These are phyloP conservation scores for Adelphocoris suturalis DNA, from an alignment of 2,888 invertebrate species.

Conservation along the genomic window DNA sequence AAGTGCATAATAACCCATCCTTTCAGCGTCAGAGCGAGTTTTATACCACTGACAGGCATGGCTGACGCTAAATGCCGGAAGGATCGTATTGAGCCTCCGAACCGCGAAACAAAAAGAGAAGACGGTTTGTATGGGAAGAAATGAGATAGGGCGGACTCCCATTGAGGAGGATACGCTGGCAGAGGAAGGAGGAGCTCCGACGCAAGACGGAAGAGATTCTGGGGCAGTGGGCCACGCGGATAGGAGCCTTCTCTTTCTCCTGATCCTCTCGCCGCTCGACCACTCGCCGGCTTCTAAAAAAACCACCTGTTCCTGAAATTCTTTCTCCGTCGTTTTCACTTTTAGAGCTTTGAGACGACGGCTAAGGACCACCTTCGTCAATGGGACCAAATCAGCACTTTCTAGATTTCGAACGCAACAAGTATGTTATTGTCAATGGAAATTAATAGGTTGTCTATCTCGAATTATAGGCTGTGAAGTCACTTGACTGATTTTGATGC, in stretches of 20 bases:
- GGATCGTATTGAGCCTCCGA: no score
- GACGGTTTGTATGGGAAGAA: constrained; percentile 1
- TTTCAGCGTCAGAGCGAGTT: no score
- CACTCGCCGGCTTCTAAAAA: constrained; percentile 17
- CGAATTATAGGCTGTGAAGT: no score
- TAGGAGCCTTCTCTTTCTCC: constrained; percentile 15
- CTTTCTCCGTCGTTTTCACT: constrained; percentile 41
- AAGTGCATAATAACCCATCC: no score
- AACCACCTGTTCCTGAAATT: constrained; percentile 8
- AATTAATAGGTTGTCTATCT: no score
- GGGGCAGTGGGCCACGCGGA: constrained; percentile 47
- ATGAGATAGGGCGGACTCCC: constrained; percentile 22
- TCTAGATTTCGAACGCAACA: not conserved
- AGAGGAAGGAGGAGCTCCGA: not conserved
- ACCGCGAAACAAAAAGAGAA: not conserved
- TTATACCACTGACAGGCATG: no score
- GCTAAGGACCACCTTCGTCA: not conserved
- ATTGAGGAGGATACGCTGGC: not conserved
- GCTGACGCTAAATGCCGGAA: no score
- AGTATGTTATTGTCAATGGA: no score
- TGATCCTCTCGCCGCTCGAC: not conserved
- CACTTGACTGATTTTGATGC: no score
- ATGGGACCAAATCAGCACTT: not conserved
- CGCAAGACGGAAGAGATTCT: constrained; percentile 41
- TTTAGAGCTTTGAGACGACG: not conserved